phyloP scores from a whole-genome alignment of 2,113 vertebrate genomes.

The Triplophysa dalaica region DNA sequence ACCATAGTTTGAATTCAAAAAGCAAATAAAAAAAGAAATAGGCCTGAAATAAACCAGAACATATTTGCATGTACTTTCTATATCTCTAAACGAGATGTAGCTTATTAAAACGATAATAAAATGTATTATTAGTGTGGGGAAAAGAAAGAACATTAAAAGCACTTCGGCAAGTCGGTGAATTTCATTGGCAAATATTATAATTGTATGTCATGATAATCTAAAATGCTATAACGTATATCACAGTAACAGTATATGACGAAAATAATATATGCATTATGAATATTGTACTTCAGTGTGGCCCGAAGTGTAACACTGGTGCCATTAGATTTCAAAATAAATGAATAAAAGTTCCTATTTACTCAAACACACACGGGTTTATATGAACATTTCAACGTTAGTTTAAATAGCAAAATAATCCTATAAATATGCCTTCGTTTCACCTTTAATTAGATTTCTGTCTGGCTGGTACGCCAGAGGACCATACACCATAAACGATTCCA shows the following conservation, averaged over 20 bases:
- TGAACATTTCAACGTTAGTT: not conserved
- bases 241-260: too few species aligned
- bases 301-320: too few species aligned
- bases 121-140: not conserved
- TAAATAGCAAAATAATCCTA: not conserved
- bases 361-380: too few species aligned
- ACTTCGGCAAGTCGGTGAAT: too few species aligned
- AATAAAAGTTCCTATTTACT: too few species aligned
- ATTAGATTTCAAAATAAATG: too few species aligned
- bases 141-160: not conserved
- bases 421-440: conserved; percentile 21
- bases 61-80: not conserved
- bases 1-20: conserved; percentile 25
- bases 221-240: too few species aligned
- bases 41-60: conserved; percentile 12
- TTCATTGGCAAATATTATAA: too few species aligned
- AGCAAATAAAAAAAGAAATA: conserved; percentile 45
- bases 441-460: conserved; percentile 14
- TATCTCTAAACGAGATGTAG: not conserved
- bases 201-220: too few species aligned
- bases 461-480: conserved; percentile 11
- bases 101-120: not conserved
- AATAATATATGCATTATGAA: too few species aligned
- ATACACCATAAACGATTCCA: not conserved
- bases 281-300: too few species aligned